These are phyloP conservation scores for Camelus dromedarius DNA, from an alignment of 2,113 vertebrate genomes.

Conservation along the genomic window DNA sequence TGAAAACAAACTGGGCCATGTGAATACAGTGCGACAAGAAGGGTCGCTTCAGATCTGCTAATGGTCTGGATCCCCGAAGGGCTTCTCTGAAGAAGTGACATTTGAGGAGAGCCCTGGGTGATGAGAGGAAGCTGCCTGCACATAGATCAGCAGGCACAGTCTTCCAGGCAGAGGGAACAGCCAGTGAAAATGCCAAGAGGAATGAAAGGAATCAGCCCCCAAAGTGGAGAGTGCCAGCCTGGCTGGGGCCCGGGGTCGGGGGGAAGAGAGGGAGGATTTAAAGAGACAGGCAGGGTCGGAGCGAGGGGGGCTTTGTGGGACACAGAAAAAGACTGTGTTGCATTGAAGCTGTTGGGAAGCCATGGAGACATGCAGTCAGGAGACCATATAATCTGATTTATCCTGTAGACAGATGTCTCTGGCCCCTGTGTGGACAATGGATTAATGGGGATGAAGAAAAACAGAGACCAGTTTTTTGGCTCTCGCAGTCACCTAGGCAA, in stretches of 20 bases:
- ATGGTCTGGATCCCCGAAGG: neutral
- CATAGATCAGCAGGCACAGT: neutral
- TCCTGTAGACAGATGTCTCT: neutral
- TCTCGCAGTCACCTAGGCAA: neutral
- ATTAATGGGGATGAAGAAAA: neutral
- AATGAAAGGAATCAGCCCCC: neutral
- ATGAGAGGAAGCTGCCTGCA: neutral
- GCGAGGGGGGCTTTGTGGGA: neutral
- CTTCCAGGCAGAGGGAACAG: neutral
- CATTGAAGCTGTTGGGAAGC: neutral
- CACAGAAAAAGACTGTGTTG: neutral
- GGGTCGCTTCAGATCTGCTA: neutral
- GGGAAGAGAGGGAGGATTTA: neutral
- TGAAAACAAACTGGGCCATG: neutral
- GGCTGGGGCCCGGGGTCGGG: rapidly evolving
- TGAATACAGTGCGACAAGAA: neutral
- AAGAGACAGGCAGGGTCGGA: neutral
- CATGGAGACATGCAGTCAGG: neutral
- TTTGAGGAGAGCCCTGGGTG: neutral
- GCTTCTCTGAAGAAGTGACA: neutral
- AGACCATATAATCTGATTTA: neutral
- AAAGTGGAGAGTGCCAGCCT: neutral
- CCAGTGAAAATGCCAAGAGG: neutral
- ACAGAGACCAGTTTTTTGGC: neutral
- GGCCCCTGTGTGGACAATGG: neutral